Conservation (phyloP, 2,797 vertebrate species). For the Darevskia mixta region DNA sequence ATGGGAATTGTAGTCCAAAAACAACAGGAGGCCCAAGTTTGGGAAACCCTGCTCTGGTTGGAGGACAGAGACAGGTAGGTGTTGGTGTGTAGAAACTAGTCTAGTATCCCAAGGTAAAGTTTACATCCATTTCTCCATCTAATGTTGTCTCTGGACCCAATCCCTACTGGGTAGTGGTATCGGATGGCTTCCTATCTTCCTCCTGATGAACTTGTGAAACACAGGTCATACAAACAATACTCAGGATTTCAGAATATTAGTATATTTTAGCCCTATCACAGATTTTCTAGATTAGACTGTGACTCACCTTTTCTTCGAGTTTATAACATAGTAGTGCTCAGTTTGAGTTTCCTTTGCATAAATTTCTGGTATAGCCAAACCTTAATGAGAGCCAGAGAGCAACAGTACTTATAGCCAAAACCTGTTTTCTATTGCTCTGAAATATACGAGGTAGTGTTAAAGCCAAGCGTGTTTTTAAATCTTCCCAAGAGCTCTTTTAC, state of each 20-base stretch:
- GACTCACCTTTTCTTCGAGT: neutral
- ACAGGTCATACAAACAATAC: neutral
- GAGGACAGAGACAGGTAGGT: too few relatives aligned
- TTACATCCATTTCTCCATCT: too few relatives aligned
- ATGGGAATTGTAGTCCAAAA: too few relatives aligned
- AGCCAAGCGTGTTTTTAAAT: neutral
- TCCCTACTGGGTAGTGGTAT: too few relatives aligned
- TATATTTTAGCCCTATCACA: neutral
- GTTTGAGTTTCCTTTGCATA: neutral
- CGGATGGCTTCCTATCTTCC: neutral
- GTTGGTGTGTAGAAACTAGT: too few relatives aligned
- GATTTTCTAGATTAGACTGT: conserved; percentile 26
- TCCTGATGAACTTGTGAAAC: neutral
- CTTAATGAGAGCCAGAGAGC: neutral
- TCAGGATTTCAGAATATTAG: neutral
- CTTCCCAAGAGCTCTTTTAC: neutral
- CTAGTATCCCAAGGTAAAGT: too few relatives aligned
- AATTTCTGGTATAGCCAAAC: neutral
- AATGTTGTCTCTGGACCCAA: too few relatives aligned
- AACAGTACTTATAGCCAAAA: neutral
- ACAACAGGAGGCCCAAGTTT: too few relatives aligned
- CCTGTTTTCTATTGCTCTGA: neutral
- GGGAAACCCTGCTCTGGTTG: too few relatives aligned
- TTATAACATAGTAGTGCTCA: neutral
- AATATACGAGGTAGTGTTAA: conserved; percentile 1